Evolutionary conservation across 1,140 invertebrate species (phyloP), one percentile per base, ranked within the genome.

Genomic region (Penaeus indicus): DNA sequence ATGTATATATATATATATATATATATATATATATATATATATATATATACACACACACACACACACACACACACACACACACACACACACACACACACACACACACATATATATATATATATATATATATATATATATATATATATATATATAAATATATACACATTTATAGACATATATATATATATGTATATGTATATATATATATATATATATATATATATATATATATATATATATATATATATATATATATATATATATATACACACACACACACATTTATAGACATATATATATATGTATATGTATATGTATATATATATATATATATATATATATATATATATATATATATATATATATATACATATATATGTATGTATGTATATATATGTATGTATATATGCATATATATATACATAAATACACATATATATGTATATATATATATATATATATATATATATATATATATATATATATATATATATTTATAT

Each of bases 401-500:
- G 22, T 72, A 72, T 72, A 72, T 22, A 22, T 72, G 8, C n/a
- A 22, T 72, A 25, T n/a, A 22, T 79, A 3, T 42, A 60, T 80
- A 42, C 47, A 60, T 80, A 60, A 47, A 42, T 80, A 10, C 47
- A 60, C 47, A 80, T 80, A 80, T 80, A 42, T 80, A 80, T 38
- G 18, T 80, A 80, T 42, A 42, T 42, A 80, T 80, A 80, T 32
- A 80, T 42, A 38, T 80, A 80, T 80, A 80, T 38, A 42, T 80
- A 42, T 80, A 80, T 80, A 80, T 80, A 42, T 32, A 80, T 80
- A 42, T 80, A 80, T 80, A 80, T 80, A 80, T 80, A 80, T 42
- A 80, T 42, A 80, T 80, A 80, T 80, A 80, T 42, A 42, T 80
- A 42, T 80, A 80, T 80, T 47, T 80, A 80, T 42, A 80, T 80